phyloP scores from a whole-genome alignment of 2,888 invertebrate species.

The Erebia aethiops region DNA sequence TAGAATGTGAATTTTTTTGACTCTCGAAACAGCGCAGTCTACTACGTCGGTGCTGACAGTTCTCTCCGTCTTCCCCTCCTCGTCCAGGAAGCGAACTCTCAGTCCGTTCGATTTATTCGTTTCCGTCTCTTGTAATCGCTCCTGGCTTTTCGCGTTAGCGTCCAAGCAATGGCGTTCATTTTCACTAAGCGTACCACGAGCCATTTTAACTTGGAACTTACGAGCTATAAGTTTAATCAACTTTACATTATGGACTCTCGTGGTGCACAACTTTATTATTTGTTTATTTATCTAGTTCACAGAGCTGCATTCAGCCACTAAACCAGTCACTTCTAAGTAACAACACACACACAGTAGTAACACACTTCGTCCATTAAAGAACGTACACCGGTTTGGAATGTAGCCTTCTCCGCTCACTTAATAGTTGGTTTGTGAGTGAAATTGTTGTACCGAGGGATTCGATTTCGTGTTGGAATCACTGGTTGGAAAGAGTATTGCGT shows the following conservation, averaged over 20 bases:
- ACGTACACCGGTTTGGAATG: slow-evolving; percentile 81
- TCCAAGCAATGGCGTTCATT: slow-evolving; percentile 74
- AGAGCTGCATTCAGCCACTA: slow-evolving; percentile 53
- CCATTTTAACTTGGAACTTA: slow-evolving; percentile 62
- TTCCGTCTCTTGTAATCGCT: slow-evolving; percentile 68
- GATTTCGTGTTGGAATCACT: slow-evolving; percentile 49
- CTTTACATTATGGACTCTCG: slow-evolving; percentile 53
- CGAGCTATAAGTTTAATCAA: slow-evolving; percentile 43
- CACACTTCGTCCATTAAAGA: slow-evolving; percentile 78
- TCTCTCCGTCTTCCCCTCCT: slow-evolving; percentile 78
- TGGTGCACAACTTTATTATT: slow-evolving; percentile 41
- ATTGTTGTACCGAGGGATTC: slow-evolving; percentile 55
- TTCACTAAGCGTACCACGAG: slow-evolving; percentile 75
- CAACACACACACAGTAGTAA: slow-evolving; percentile 66
- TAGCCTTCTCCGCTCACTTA: slow-evolving; percentile 68
- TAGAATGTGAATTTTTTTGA: slow-evolving; percentile 77
- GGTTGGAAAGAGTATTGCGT: slow-evolving; percentile 46
- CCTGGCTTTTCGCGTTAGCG: slow-evolving; percentile 66
- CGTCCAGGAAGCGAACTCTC: slow-evolving; percentile 75
- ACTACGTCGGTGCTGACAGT: slow-evolving; percentile 76
- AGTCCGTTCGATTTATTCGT: slow-evolving; percentile 65
- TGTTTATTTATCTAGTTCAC: slow-evolving; percentile 47
- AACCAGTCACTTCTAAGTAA: slow-evolving; percentile 66
- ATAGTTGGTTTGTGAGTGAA: slow-evolving; percentile 51
- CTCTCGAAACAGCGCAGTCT: slow-evolving; percentile 70